These are phyloP conservation scores for Protula sp. DNA, from an alignment of 2,888 invertebrate species.

Conservation along the genomic window DNA sequence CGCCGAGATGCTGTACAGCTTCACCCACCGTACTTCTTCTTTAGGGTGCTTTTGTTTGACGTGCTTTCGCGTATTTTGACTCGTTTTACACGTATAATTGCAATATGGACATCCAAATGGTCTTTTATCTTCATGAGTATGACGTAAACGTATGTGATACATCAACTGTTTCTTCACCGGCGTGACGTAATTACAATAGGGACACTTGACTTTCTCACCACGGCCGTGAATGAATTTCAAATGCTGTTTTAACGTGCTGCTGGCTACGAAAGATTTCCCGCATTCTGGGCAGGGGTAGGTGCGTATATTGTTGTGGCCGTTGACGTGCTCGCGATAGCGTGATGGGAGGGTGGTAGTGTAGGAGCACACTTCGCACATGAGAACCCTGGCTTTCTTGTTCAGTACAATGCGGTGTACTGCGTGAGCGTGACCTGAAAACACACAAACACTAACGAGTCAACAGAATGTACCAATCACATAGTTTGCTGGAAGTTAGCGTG, in stretches of 20 bases:
- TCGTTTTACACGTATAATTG: not conserved
- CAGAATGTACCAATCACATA: too few species aligned
- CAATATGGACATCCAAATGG: not conserved
- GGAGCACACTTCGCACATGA: constrained; percentile 6
- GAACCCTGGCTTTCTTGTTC: not conserved
- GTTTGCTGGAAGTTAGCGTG: too few species aligned
- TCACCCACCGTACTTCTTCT: not conserved
- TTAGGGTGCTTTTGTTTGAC: not conserved
- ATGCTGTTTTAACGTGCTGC: constrained; percentile 6
- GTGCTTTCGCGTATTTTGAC: not conserved
- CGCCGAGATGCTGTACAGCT: not conserved
- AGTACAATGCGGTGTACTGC: constrained; percentile 4
- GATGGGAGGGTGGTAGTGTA: constrained; percentile 3
- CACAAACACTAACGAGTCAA: not conserved
- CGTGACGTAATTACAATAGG: not conserved
- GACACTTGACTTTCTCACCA: not conserved
- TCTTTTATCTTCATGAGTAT: not conserved
- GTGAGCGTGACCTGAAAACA: constrained; percentile 9
- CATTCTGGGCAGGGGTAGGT: constrained; percentile 8
- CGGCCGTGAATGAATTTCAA: not conserved
- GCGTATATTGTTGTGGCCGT: constrained; percentile 6
- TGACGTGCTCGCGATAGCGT: constrained; percentile 8
- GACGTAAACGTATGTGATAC: not conserved
- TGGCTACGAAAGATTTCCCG: constrained; percentile 10
- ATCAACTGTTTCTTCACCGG: not conserved